Evolutionary conservation across 1,140 invertebrate genomes (phyloP).

Genomic region (Trypoxylus dichotomus): DNA sequence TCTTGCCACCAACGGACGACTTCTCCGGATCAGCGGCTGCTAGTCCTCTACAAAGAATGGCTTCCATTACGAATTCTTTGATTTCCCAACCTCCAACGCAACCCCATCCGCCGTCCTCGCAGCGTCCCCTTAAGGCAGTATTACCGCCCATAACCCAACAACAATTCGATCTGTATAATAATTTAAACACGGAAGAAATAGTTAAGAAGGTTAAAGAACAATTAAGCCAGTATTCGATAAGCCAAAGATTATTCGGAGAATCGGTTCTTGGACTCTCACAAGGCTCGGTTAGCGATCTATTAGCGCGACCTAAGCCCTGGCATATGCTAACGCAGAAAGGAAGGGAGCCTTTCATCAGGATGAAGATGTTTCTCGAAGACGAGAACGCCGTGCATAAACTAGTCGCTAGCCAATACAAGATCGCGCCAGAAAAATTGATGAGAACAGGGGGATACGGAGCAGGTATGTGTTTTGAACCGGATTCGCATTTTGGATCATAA

Average conservation of each 20-base stretch:
- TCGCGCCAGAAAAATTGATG: constrained; percentile 94
- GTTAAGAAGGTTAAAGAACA: constrained; percentile 98
- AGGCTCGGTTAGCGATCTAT: constrained; percentile 91
- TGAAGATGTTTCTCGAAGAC: constrained; percentile 98
- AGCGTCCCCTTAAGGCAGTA: constrained; percentile 91
- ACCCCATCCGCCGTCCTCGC: constrained; percentile 76
- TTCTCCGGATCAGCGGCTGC: constrained; percentile 76
- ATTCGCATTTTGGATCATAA: constrained; percentile 10
- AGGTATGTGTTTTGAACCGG: constrained; percentile 47
- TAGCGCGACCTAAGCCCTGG: constrained; percentile 95
- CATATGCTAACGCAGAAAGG: constrained; percentile 97
- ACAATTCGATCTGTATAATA: constrained; percentile 98
- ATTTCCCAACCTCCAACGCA: constrained; percentile 88
- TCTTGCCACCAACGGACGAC: constrained; percentile 78
- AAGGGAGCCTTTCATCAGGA: constrained; percentile 94
- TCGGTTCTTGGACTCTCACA: constrained; percentile 95
- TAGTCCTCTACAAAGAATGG: constrained; percentile 94
- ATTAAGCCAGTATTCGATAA: constrained; percentile 97
- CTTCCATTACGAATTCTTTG: constrained; percentile 94
- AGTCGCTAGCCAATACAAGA: constrained; percentile 96
- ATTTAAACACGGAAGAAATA: constrained; percentile 97
- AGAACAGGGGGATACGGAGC: constrained; percentile 89
- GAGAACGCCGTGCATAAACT: constrained; percentile 96
- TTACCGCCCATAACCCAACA: constrained; percentile 98
- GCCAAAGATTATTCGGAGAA: constrained; percentile 97